Percentiles rank a stretch among this genome's conserved stretches.
phyloP scores from a whole-genome alignment of 2,113 vertebrate species.

The Guaruba guarouba region DNA sequence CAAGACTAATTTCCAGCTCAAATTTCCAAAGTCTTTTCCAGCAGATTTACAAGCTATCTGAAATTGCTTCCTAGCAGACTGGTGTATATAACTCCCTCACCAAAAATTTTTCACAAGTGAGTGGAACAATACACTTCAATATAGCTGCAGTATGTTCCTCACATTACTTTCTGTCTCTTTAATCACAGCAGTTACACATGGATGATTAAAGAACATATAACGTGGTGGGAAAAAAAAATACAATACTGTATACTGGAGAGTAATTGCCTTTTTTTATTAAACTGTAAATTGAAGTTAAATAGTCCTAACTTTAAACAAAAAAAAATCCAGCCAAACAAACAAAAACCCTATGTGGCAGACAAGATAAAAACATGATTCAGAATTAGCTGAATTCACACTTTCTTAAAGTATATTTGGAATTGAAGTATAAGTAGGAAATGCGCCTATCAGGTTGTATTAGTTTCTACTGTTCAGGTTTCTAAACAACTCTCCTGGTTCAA shows the following conservation, averaged over 20 bases:
- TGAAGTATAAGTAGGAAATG: neutral
- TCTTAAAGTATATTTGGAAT: neutral
- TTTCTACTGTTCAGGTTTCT: neutral
- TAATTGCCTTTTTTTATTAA: neutral
- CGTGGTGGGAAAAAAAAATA: neutral
- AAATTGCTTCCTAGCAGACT: neutral
- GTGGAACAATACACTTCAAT: neutral
- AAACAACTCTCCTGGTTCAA: neutral
- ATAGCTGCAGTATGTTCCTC: neutral
- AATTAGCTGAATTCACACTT: neutral
- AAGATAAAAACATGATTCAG: neutral
- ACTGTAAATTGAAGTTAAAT: neutral
- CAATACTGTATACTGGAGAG: neutral
- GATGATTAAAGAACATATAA: neutral
- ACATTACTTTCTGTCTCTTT: neutral
- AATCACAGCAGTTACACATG: neutral
- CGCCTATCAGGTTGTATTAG: neutral
- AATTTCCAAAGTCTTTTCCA: constrained; percentile 12
- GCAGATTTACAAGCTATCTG: neutral
- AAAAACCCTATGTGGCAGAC: neutral
- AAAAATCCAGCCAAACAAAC: accelerated
- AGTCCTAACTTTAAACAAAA: neutral
- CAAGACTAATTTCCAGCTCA: constrained; percentile 6
- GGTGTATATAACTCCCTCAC: neutral
- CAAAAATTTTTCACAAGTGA: neutral